These are phyloP conservation scores for Acipenser ruthenus DNA, from an alignment of 2,797 vertebrate genomes.

Conservation along the genomic window DNA sequence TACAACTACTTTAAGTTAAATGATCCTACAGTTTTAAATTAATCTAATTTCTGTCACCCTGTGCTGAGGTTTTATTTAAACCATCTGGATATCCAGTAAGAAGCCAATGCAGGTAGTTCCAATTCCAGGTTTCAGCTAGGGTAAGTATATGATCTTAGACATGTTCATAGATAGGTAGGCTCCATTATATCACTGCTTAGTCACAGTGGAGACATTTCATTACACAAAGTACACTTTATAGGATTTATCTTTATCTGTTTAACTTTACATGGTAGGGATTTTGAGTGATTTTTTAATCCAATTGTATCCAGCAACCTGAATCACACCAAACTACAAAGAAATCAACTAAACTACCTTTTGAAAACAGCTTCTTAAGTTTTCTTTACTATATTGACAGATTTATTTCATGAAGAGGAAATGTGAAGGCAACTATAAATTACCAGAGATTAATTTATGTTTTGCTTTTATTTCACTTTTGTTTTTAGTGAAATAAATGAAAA, in stretches of 20 bases:
- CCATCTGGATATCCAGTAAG: no score
- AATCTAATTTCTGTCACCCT: no score
- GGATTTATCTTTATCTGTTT: conserved; percentile 16
- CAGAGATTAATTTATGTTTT: neutral
- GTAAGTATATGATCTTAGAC: no score
- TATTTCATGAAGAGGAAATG: no score
- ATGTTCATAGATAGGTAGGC: no score
- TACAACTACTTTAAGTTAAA: no score
- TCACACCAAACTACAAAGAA: conserved; percentile 14
- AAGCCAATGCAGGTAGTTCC: no score
- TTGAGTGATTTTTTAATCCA: conserved; percentile 17
- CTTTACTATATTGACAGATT: neutral
- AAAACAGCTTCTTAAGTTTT: neutral
- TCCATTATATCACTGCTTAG: neutral
- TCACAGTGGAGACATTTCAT: conserved; percentile 3
- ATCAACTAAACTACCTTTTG: neutral
- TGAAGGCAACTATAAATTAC: no score
- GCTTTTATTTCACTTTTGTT: neutral
- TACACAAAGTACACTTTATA: conserved; percentile 19
- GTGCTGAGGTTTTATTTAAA: no score
- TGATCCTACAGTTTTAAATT: no score
- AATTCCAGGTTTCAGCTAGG: no score
- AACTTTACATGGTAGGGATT: conserved; percentile 6
- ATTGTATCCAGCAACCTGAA: conserved; percentile 1
- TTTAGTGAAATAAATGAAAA: neutral